phyloP scores from a whole-genome alignment of 2,113 vertebrate species.

The Seriola aureovittata region DNA sequence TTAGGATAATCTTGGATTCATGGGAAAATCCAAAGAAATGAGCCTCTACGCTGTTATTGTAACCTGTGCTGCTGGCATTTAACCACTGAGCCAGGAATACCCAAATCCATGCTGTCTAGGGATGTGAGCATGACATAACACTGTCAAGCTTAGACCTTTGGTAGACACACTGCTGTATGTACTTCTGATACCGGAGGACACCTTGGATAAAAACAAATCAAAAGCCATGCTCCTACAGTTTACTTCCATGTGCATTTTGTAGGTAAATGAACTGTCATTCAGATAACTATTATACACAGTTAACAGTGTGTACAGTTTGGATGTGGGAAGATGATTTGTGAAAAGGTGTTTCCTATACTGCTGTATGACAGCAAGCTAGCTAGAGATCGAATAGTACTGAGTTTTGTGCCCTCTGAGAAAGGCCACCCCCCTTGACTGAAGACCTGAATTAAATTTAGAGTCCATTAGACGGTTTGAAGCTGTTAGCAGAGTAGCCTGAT shows the following conservation, averaged over 20 bases:
- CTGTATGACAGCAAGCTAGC: conserved; percentile 12
- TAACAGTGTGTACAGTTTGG: neutral
- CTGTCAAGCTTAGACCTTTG: conserved; percentile 8
- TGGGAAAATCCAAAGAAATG: conserved; percentile 45
- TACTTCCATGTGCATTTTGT: neutral
- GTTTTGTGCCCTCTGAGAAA: conserved; percentile 36
- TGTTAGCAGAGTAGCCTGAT: conserved; percentile 64
- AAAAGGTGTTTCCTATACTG: conserved; percentile 7
- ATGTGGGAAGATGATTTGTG: conserved; percentile 9
- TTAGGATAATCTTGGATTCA: conserved; percentile 47
- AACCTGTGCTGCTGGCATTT: conserved; percentile 31
- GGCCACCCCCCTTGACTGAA: conserved; percentile 19
- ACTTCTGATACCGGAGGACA: neutral
- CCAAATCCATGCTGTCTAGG: conserved; percentile 4
- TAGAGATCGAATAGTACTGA: conserved; percentile 10
- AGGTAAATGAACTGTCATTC: neutral
- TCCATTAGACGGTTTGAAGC: conserved; percentile 72
- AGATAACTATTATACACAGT: neutral
- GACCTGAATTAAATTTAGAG: conserved; percentile 75
- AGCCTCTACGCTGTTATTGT: conserved; percentile 21
- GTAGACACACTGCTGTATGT: neutral
- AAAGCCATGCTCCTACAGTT: neutral
- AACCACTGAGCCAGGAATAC: conserved; percentile 21
- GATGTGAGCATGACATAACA: conserved; percentile 7
- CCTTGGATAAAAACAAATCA: neutral